Conservation (phyloP, 2,888 invertebrate species). For the Callinectes sapidus region DNA sequence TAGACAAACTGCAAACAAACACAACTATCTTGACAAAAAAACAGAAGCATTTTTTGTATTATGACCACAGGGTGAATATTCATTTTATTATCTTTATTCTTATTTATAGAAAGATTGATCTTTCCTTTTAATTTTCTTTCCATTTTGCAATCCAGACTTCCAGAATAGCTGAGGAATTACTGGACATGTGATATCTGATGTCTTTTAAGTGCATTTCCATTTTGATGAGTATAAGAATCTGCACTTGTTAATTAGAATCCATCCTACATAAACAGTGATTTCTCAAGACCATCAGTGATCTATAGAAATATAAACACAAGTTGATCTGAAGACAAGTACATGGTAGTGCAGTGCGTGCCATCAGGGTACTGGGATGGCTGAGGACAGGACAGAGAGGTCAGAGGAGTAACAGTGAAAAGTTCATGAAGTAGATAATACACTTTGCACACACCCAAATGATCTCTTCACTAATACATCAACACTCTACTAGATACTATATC, state of each 20-base stretch:
- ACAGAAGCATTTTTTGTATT: neutral
- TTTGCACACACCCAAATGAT: neutral
- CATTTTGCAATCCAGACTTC: neutral
- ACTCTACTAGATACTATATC: neutral
- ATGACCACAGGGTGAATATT: neutral
- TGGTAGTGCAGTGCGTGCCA: neutral
- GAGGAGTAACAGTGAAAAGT: neutral
- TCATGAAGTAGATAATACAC: neutral
- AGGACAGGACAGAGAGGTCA: neutral
- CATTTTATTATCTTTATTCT: no score
- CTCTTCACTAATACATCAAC: neutral
- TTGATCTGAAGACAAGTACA: neutral
- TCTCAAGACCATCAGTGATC: neutral
- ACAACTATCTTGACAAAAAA: neutral
- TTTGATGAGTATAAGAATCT: neutral
- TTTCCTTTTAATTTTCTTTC: neutral
- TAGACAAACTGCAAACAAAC: neutral
- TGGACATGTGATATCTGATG: neutral
- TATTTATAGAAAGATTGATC: no score
- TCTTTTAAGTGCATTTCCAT: neutral
- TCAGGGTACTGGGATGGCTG: neutral
- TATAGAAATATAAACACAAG: neutral
- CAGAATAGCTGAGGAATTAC: neutral
- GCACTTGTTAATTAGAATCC: neutral
- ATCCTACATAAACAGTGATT: neutral